A percentile compares a stretch with the other conserved stretches of the same genome.
Conservation (phyloP, 2,797 vertebrate genomes). For the Tauraco hartlaubi region DNA sequence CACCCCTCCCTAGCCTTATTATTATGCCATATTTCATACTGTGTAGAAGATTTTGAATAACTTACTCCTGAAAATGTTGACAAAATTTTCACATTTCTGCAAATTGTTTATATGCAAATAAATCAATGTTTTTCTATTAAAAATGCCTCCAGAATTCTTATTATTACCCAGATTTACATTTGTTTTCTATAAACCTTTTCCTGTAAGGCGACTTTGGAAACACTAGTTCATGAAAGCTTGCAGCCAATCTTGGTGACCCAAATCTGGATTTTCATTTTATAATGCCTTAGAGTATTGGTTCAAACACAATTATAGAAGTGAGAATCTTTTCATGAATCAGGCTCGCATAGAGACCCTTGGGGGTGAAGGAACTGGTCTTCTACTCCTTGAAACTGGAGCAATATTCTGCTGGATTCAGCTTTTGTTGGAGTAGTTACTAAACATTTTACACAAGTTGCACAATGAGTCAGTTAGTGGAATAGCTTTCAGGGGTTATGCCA, state of each 20-base stretch:
- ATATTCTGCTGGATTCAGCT: background rate
- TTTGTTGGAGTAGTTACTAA: background rate
- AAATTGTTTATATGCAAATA: constrained; percentile 8
- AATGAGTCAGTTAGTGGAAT: background rate
- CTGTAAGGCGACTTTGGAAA: background rate
- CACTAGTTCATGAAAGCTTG: background rate
- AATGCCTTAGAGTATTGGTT: background rate
- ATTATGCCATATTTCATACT: background rate
- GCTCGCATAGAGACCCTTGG: background rate
- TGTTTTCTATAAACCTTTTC: constrained; percentile 15
- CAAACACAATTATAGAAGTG: background rate
- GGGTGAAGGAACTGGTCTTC: background rate
- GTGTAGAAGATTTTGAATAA: constrained; percentile 1
- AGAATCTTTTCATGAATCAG: background rate
- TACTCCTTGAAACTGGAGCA: background rate
- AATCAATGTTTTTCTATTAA: background rate
- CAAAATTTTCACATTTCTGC: constrained; percentile 4
- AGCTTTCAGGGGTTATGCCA: background rate
- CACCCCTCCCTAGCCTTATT: background rate
- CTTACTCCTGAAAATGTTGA: background rate
- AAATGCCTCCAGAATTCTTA: background rate
- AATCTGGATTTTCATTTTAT: constrained; percentile 21
- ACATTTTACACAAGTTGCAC: background rate
- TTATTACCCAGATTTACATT: background rate
- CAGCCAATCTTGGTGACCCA: background rate